These are phyloP conservation scores for Platygyra sinensis DNA, from an alignment of 64 coral and sea anemone genomes.

Conservation along the genomic window DNA sequence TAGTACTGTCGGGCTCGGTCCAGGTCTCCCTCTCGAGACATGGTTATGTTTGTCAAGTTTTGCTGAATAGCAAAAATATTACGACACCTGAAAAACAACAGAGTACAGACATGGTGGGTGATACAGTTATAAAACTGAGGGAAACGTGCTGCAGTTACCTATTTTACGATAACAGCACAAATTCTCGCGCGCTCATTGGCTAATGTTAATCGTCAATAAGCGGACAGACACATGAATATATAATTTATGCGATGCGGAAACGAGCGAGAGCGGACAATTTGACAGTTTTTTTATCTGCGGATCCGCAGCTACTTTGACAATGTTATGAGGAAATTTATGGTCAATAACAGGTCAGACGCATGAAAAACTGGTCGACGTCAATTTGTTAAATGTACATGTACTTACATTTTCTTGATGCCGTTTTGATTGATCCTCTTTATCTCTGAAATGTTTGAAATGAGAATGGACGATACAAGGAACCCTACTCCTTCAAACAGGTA, in stretches of 20 bases:
- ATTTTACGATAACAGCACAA: no score
- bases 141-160: not conserved
- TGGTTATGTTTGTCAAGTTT: conserved; percentile 96
- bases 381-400: not conserved
- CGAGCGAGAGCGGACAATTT: no score
- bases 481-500: conserved; percentile 99
- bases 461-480: conserved; percentile 89
- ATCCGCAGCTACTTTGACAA: no score
- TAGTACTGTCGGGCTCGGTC: conserved; percentile 94
- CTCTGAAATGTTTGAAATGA: conserved; percentile 86
- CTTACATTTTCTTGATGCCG: conserved; percentile 99
- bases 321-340: no score
- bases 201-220: no score
- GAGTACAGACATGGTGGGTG: not conserved
- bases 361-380: no score
- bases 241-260: no score
- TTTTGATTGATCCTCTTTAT: conserved; percentile 97
- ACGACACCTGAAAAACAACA: conserved; percentile 73
- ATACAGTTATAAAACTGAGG: not conserved
- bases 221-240: no score
- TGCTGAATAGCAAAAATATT: conserved; percentile 98
- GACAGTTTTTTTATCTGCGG: no score
- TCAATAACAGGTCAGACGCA: no score
- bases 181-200: no score
- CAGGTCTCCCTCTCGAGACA: conserved; percentile 94